These are phyloP conservation scores for Malurus cyaneus DNA, from an alignment of 2,113 vertebrate genomes.

Conservation along the genomic window DNA sequence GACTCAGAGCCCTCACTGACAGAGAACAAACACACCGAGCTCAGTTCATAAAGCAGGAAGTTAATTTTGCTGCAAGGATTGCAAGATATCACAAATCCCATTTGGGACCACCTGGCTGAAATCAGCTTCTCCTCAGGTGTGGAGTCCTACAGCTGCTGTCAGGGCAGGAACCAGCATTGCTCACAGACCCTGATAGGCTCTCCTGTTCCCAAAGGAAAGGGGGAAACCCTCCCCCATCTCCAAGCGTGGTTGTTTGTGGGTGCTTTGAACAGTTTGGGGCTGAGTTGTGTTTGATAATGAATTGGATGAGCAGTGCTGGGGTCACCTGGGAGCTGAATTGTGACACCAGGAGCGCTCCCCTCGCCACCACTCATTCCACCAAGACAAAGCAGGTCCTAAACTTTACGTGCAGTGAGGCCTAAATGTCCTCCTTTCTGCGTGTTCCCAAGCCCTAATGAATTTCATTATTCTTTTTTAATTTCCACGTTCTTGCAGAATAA, in stretches of 20 bases:
- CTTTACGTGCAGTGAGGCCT: conserved; percentile 12
- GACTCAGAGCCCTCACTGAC: not conserved
- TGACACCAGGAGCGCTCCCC: not conserved
- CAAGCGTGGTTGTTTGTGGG: not conserved
- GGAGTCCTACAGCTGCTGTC: not conserved
- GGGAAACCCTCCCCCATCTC: not conserved
- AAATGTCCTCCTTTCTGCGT: conserved; percentile 43
- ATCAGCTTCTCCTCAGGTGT: not conserved
- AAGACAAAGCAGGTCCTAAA: conserved; percentile 50
- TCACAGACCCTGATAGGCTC: not conserved
- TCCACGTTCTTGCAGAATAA: conserved; percentile 75
- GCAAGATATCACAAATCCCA: not conserved
- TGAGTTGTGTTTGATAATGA: not conserved
- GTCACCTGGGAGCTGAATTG: not conserved
- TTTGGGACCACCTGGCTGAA: not conserved
- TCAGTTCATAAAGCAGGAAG: not conserved
- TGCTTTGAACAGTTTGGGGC: not conserved
- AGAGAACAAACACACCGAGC: not conserved
- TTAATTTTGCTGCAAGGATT: fast-evolving
- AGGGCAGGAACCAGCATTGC: not conserved
- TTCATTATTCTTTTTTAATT: conserved; percentile 79
- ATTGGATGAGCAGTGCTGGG: not conserved
- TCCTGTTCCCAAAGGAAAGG: not conserved
- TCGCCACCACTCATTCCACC: not conserved
- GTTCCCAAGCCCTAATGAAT: conserved; percentile 70